Conservation (phyloP, 2,113 vertebrate species). For the Lasiurus borealis region DNA sequence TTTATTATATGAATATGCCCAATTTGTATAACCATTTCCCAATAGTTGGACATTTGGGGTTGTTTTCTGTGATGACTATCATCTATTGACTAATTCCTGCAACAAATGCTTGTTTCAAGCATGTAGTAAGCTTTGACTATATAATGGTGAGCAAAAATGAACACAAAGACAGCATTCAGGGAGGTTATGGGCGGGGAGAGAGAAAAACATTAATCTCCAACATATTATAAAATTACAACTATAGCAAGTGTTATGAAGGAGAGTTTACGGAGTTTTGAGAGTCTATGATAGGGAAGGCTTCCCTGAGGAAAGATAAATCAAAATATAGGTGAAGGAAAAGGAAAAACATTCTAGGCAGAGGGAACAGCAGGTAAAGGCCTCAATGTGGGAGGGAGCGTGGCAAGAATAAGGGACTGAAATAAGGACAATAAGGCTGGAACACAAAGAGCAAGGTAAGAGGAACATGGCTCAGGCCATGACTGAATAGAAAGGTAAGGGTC, state of each 20-base stretch:
- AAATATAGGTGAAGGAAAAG: constrained; percentile 63
- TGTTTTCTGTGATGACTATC: constrained; percentile 34
- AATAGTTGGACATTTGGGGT: not conserved
- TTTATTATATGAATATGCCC: not conserved
- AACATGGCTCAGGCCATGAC: constrained; percentile 56
- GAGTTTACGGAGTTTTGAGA: constrained; percentile 49
- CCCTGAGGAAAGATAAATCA: constrained; percentile 60
- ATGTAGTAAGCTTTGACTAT: constrained; percentile 25
- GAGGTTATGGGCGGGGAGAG: not conserved
- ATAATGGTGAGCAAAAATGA: constrained; percentile 55
- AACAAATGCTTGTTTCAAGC: constrained; percentile 60
- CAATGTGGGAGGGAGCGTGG: constrained; percentile 37
- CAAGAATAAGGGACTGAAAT: constrained; percentile 68
- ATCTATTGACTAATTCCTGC: constrained; percentile 35
- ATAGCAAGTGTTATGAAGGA: constrained; percentile 61
- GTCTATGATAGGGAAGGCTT: constrained; percentile 67
- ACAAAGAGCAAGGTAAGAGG: constrained; percentile 70
- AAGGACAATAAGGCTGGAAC: constrained; percentile 42
- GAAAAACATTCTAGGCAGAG: constrained; percentile 64
- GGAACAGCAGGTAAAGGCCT: constrained; percentile 60
- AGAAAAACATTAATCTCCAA: constrained; percentile 52
- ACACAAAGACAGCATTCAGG: constrained; percentile 58
- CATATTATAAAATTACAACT: constrained; percentile 55
- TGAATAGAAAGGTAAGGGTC: constrained; percentile 52
- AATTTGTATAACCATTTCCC: constrained; percentile 50